Conservation (phyloP, 2,888 invertebrate species). For the Pheosia gnoma region DNA sequence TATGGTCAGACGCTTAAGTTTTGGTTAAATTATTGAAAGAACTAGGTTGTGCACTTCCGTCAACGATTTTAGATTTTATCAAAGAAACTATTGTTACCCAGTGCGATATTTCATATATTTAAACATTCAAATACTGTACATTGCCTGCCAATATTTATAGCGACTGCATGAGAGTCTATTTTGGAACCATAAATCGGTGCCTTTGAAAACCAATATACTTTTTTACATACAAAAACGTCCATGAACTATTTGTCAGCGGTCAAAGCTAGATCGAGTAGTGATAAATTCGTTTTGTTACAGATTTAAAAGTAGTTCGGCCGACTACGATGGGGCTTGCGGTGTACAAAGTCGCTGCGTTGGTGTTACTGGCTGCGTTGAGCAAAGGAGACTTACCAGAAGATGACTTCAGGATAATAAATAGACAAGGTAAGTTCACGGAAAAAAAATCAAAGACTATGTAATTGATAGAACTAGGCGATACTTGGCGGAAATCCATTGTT, state of each 20-base stretch:
- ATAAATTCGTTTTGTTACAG: constrained; percentile 47
- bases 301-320: constrained; percentile 18
- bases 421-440: constrained; percentile 59
- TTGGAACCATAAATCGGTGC: background rate
- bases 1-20: too few species aligned
- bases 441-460: too few species aligned
- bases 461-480: too few species aligned
- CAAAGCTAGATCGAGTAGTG: background rate
- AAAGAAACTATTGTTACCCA: too few species aligned
- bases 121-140: constrained; percentile 9
- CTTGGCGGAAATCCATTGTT: too few species aligned
- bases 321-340: constrained; percentile 56
- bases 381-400: constrained; percentile 75
- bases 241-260: constrained; percentile 4
- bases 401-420: constrained; percentile 80
- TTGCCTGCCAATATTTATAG: background rate
- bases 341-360: constrained; percentile 62
- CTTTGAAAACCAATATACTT: background rate
- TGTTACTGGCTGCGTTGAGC: constrained; percentile 64
- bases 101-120: too few species aligned
- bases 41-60: too few species aligned
- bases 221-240: background rate
- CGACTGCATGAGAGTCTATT: background rate
- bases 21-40: too few species aligned
- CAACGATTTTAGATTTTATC: too few species aligned